These are phyloP conservation scores for Paradisaea rubra DNA, from an alignment of 2,113 vertebrate species.

Conservation along the genomic window DNA sequence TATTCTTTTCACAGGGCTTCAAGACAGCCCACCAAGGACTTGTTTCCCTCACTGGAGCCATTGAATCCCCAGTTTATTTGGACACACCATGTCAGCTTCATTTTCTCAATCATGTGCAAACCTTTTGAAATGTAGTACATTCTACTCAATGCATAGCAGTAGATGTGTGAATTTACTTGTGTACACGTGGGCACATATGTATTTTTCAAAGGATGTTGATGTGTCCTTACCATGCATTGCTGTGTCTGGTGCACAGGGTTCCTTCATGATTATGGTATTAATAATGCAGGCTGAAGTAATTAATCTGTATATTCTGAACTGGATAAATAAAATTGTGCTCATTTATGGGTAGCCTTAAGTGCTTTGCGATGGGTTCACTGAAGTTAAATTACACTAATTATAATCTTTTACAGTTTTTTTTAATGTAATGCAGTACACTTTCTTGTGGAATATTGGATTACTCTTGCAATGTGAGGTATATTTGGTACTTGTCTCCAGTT, in stretches of 20 bases:
- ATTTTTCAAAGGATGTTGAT: neutral
- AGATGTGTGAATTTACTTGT: neutral
- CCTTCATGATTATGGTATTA: neutral
- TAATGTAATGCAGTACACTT: neutral
- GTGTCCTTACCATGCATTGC: neutral
- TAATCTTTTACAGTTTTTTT: neutral
- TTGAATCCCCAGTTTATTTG: neutral
- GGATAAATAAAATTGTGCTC: neutral
- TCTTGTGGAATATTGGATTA: neutral
- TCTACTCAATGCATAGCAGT: neutral
- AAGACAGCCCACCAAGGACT: neutral
- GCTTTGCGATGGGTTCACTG: neutral
- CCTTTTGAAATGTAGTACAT: neutral
- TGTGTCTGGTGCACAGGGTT: neutral
- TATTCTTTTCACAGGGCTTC: neutral
- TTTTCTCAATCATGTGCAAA: neutral
- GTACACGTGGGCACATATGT: rapidly evolving
- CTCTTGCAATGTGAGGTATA: neutral
- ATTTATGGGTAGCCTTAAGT: neutral
- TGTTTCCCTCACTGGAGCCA: neutral
- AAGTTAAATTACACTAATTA: neutral
- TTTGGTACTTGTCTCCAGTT: neutral
- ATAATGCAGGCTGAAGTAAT: neutral
- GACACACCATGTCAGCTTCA: neutral
- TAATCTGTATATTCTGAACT: neutral